phyloP scores from a whole-genome alignment of 2,888 invertebrate genomes.

The Portevinia maculata region DNA sequence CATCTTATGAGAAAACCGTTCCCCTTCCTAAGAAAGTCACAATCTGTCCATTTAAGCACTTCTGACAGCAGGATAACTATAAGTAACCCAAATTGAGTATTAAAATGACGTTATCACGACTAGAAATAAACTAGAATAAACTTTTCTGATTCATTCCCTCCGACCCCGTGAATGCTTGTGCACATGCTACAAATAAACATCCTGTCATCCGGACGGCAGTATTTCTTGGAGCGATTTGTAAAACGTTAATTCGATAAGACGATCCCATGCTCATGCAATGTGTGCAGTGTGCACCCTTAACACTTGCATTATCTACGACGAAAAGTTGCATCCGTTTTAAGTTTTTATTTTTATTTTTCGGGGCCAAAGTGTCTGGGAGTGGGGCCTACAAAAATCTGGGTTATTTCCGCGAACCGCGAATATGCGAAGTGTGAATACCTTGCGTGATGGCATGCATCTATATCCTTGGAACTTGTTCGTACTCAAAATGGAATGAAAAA shows the following conservation, averaged over 20 bases:
- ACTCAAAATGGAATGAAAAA: conserved; percentile 24
- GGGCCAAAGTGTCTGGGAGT: conserved; percentile 6
- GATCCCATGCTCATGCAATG: conserved; percentile 53
- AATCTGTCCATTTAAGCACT: neutral
- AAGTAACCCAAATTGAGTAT: conserved; percentile 36
- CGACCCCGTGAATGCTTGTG: neutral
- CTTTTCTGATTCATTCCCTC: neutral
- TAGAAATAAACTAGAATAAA: neutral
- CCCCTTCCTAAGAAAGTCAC: conserved; percentile 1
- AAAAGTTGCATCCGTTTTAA: conserved; percentile 43
- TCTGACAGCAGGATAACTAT: conserved; percentile 3
- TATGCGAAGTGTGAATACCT: conserved; percentile 49
- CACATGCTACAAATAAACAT: conserved; percentile 48
- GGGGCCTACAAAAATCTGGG: conserved; percentile 37
- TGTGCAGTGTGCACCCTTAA: conserved; percentile 21
- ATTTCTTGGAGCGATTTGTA: conserved; percentile 50
- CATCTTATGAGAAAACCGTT: conserved; percentile 1
- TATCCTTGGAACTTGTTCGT: conserved; percentile 51
- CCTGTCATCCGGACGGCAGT: conserved; percentile 20
- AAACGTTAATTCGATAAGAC: conserved; percentile 60
- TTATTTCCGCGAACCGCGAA: conserved; percentile 42
- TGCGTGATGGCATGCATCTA: conserved; percentile 70
- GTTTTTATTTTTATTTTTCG: neutral
- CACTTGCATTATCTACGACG: conserved; percentile 38
- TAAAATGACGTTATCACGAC: neutral